Evolutionary conservation across 2,797 vertebrate species (phyloP).

Genomic region (Enteromius argenteus): DNA sequence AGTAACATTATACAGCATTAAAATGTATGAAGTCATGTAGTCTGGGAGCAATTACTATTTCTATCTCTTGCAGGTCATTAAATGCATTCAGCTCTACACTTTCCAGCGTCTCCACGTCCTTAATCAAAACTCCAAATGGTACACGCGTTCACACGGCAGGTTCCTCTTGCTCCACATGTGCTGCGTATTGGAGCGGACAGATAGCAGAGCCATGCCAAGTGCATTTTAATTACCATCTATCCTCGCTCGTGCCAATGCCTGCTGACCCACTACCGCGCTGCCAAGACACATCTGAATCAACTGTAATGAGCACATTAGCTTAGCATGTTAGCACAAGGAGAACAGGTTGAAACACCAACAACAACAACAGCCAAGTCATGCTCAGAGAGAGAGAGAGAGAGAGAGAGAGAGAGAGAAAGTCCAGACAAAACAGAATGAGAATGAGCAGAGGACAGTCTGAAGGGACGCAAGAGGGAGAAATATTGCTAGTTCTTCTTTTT

Average conservation of each 20-base stretch:
- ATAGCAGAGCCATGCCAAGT: conserved; percentile 71
- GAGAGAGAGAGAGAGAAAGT: neutral
- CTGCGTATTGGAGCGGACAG: conserved; percentile 72
- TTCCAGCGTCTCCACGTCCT: neutral
- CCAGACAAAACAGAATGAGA: neutral
- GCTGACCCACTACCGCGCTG: conserved; percentile 54
- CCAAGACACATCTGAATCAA: conserved; percentile 71
- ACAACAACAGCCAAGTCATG: conserved; percentile 19
- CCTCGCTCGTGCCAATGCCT: conserved; percentile 60
- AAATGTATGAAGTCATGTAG: conserved; percentile 4
- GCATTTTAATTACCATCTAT: conserved; percentile 72
- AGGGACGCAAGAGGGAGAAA: neutral
- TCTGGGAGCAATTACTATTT: neutral
- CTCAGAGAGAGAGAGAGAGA: conserved; percentile 23
- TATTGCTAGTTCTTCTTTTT: conserved; percentile 3
- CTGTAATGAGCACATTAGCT: conserved; percentile 70
- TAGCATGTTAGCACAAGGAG: conserved; percentile 31
- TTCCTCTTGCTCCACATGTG: conserved; percentile 37
- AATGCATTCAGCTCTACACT: neutral
- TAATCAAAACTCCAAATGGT: conserved; percentile 39
- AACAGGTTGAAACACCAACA: conserved; percentile 32
- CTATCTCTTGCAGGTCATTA: conserved; percentile 8
- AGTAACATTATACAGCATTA: conserved; percentile 20
- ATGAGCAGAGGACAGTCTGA: neutral
- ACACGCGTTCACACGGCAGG: neutral